These are phyloP conservation scores for Acronicta alni DNA, from an alignment of 2,888 invertebrate genomes.

Conservation along the genomic window DNA sequence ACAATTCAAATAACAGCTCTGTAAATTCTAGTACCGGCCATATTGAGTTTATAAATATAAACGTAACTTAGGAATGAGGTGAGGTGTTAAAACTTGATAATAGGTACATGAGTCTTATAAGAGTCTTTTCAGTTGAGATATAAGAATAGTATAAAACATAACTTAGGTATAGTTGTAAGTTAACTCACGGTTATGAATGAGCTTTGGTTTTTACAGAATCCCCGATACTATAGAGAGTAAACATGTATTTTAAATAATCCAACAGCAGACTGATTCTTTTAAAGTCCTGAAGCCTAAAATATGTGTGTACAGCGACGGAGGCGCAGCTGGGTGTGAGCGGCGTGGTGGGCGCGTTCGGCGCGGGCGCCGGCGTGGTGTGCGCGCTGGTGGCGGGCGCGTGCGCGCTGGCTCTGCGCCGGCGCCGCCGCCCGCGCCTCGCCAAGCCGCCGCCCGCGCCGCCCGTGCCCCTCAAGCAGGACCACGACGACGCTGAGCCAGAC, in stretches of 20 bases:
- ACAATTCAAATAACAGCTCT: constrained; percentile 34
- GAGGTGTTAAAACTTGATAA: too few relatives aligned
- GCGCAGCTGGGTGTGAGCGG: constrained; percentile 76
- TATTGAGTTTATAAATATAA: constrained; percentile 16
- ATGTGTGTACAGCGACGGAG: constrained; percentile 70
- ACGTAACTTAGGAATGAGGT: too few relatives aligned
- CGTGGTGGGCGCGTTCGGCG: constrained; percentile 72
- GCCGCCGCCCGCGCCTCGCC: constrained; percentile 62
- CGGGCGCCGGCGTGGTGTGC: constrained; percentile 70
- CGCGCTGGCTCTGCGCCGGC: constrained; percentile 71
- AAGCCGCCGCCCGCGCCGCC: constrained; percentile 66
- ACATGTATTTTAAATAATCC: too few relatives aligned
- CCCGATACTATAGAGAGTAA: too few relatives aligned
- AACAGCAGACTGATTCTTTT: too few relatives aligned
- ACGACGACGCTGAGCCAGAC: constrained; percentile 84
- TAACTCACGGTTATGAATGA: too few relatives aligned
- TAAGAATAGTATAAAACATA: too few relatives aligned
- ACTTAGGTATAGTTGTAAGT: too few relatives aligned
- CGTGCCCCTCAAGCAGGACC: constrained; percentile 63
- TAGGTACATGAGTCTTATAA: too few relatives aligned
- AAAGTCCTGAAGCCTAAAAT: too few relatives aligned
- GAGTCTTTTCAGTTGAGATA: too few relatives aligned
- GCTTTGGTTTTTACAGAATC: too few relatives aligned
- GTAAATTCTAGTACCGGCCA: constrained; percentile 17
- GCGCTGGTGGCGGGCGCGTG: constrained; percentile 75